Evolutionary conservation across 2,888 invertebrate species (phyloP).

Genomic region (Oligia fasciuncula): DNA sequence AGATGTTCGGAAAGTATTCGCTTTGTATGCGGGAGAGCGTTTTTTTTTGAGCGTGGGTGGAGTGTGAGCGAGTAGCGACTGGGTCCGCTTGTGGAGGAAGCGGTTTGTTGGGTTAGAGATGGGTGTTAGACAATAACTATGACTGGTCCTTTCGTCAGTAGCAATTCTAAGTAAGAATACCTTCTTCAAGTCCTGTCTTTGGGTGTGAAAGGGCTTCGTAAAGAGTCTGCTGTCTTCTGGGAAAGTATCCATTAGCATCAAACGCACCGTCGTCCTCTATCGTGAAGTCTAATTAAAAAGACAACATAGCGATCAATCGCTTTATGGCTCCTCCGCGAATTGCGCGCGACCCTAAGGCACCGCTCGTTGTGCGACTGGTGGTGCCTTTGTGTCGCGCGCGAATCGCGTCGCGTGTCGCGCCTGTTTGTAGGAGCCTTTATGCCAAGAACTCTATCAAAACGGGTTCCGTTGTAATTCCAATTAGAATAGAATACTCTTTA

Average conservation of each 20-base stretch:
- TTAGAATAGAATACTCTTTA: no score
- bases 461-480: no score
- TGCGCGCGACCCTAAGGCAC: no score
- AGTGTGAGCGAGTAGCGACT: slow-evolving; percentile 61
- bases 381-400: no score
- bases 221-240: not conserved
- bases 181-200: no score
- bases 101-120: not conserved
- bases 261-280: not conserved
- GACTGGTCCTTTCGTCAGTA: no score
- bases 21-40: slow-evolving; percentile 84
- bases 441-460: no score
- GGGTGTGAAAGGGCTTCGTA: no score
- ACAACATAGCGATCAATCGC: not conserved
- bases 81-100: slow-evolving; percentile 18
- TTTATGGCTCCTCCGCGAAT: no score
- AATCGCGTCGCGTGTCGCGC: no score
- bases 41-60: slow-evolving; percentile 69
- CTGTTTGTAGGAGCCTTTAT: not conserved
- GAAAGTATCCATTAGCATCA: no score
- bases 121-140: not conserved
- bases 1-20: slow-evolving; percentile 84
- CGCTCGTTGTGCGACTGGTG: rapidly evolving
- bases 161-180: no score
- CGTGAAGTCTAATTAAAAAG: not conserved